A percentile compares a stretch with the other conserved stretches of the same genome.
Evolutionary conservation across 2,113 vertebrate genomes (phyloP).

Genomic region (Eretmochelys imbricata): DNA sequence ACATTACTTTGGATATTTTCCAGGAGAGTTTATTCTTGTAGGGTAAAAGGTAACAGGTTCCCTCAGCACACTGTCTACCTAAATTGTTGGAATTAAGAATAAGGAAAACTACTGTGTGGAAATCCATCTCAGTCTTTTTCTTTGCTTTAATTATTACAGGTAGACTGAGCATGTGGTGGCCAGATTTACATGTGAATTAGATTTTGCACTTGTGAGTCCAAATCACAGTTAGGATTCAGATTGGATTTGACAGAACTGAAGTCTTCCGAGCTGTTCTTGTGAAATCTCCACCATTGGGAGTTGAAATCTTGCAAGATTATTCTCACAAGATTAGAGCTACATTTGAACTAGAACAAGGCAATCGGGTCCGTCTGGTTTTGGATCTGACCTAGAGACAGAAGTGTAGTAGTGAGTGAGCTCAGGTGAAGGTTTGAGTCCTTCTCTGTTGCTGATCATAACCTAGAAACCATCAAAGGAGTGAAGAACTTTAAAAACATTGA

Average conservation of each 20-base stretch:
- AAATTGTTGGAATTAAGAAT: not conserved
- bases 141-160: not conserved
- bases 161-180: not conserved
- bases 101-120: not conserved
- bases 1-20: accelerated
- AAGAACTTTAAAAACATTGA: not conserved
- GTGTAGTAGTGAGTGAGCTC: not conserved
- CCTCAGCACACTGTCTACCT: not conserved
- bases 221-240: not conserved
- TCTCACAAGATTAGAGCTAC: not conserved
- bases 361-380: not conserved
- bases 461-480: not conserved
- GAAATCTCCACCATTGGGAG: not conserved
- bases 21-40: not conserved
- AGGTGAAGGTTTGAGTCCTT: not conserved
- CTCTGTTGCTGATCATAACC: not conserved
- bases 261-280: not conserved
- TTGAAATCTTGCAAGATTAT: not conserved
- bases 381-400: not conserved
- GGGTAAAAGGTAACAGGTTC: not conserved
- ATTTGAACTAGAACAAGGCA: not conserved
- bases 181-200: not conserved
- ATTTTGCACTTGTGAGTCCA: not conserved
- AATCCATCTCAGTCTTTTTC: not conserved
- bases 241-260: not conserved